Evolutionary conservation across 1,140 invertebrate species (phyloP).

Genomic region (Steinernema feltiae): DNA sequence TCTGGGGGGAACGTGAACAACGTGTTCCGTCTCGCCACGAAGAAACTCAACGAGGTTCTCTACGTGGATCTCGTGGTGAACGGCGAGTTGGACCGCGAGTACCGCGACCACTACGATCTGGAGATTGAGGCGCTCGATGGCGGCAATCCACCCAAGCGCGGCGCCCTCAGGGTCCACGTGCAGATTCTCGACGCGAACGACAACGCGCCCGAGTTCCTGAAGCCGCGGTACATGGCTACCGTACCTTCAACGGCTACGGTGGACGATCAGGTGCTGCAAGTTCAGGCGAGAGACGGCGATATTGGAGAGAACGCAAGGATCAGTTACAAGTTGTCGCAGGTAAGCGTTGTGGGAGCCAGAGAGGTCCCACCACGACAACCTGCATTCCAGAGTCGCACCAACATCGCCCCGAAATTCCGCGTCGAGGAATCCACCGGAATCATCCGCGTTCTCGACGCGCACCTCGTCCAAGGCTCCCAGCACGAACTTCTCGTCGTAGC

Average conservation of each 20-base stretch:
- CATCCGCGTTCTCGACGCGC: neutral
- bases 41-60: slow-evolving; percentile 72
- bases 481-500: slow-evolving; percentile 72
- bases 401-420: neutral
- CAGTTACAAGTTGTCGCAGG: slow-evolving; percentile 1
- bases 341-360: slow-evolving; percentile 5
- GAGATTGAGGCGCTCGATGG: slow-evolving; percentile 88
- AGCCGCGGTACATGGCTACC: slow-evolving; percentile 77
- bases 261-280: neutral
- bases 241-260: slow-evolving; percentile 62
- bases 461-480: slow-evolving; percentile 24
- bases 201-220: slow-evolving; percentile 86
- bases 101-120: slow-evolving; percentile 74
- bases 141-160: slow-evolving; percentile 76
- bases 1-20: slow-evolving; percentile 84
- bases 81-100: slow-evolving; percentile 82
- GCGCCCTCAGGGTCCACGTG: slow-evolving; percentile 80
- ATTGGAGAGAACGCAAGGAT: slow-evolving; percentile 1
- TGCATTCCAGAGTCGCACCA: neutral
- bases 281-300: neutral
- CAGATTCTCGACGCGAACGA: slow-evolving; percentile 86
- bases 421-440: neutral
- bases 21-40: slow-evolving; percentile 78
- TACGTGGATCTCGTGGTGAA: slow-evolving; percentile 90
- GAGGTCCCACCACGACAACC: neutral